Base-by-base conservation (phyloP, 2,113 vertebrate genomes). In the Scytalopus superciliaris region DNA sequence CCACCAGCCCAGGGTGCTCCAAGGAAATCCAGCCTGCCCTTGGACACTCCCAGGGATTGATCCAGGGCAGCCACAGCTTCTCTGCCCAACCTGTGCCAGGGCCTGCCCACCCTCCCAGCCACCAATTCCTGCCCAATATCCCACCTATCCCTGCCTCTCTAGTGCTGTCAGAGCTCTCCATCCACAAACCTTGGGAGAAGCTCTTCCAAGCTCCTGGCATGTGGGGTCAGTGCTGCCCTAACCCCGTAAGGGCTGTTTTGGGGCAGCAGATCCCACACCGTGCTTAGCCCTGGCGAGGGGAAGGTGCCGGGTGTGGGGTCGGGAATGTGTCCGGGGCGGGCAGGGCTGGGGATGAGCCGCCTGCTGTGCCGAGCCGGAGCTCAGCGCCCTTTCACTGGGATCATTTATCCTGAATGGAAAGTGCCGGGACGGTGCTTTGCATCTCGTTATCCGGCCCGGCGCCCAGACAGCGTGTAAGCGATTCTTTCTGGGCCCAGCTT, bases 381-480 rank as follows among this genome's bases (percentile, higher is more conserved):
- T 84, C 77, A 28, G 5, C 15, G 69, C 50, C 81, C 92, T 96
- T 82, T 75, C 92, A 82, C 23, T 6, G 27, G 3, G 4, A 31
- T 72, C 69, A 7, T 84, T 94, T 53, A 15, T 14, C 35, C 56
- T 82, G 74, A 89, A 91, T 89, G 93, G 35, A 75, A 84, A 91
- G 3, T 18, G 74, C 77, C n/a, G 4, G 13, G 5, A 39, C 25
- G 66, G 63, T 14, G 76, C 79, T 81, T 68, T 53, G 76, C 91
- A 3, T 25, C 87, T 28, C 16, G 35, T 56, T 35, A 8, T 8
- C 52, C 3, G 14, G 23, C 49, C 31, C 82, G 25, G 52, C 44
- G 2, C 69, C 44, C 93, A 90, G 94, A 92, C 87, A 35, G 70
- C 28, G 47, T 4, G 82, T 81, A 82, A 96, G 95, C 92, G 64